Evolutionary conservation across 2,888 invertebrate species (phyloP).

Genomic region (Drosophila siamana): DNA sequence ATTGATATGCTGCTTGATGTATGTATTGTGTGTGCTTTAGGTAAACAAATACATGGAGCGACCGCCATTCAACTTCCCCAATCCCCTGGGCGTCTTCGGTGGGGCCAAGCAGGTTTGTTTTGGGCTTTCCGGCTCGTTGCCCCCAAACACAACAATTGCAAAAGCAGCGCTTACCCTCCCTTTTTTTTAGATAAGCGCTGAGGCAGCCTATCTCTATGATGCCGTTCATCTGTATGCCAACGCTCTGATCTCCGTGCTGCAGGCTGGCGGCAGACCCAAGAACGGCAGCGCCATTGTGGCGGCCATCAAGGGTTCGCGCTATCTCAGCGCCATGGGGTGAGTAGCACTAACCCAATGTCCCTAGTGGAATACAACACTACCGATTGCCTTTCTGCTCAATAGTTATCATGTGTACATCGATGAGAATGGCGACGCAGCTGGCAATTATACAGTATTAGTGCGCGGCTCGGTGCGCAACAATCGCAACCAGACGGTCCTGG

Average conservation of each 20-base stretch:
- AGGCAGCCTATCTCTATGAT: slow-evolving; percentile 97
- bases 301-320: slow-evolving; percentile 91
- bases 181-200: slow-evolving; percentile 90
- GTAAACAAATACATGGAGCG: slow-evolving; percentile 94
- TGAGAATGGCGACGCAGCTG: slow-evolving; percentile 95
- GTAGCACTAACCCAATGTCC: slow-evolving; percentile 44
- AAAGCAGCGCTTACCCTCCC: slow-evolving; percentile 26
- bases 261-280: slow-evolving; percentile 88
- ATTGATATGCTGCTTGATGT: no score
- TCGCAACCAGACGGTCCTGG: slow-evolving; percentile 86
- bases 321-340: slow-evolving; percentile 94
- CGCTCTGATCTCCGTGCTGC: slow-evolving; percentile 90
- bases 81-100: slow-evolving; percentile 90
- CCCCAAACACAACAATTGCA: slow-evolving; percentile 5
- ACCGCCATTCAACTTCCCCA: slow-evolving; percentile 95
- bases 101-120: slow-evolving; percentile 89
- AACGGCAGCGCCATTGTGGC: slow-evolving; percentile 94
- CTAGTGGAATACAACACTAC: no score
- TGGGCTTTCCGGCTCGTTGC: background rate
- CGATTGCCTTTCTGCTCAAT: slow-evolving; percentile 24
- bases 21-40: slow-evolving; percentile 78
- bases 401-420: slow-evolving; percentile 97
- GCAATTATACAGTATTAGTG: slow-evolving; percentile 95
- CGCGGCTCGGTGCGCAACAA: slow-evolving; percentile 84
- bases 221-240: slow-evolving; percentile 96